These are phyloP conservation scores for Coccyzus lansbergi DNA, from an alignment of 2,797 vertebrate species.

Conservation along the genomic window DNA sequence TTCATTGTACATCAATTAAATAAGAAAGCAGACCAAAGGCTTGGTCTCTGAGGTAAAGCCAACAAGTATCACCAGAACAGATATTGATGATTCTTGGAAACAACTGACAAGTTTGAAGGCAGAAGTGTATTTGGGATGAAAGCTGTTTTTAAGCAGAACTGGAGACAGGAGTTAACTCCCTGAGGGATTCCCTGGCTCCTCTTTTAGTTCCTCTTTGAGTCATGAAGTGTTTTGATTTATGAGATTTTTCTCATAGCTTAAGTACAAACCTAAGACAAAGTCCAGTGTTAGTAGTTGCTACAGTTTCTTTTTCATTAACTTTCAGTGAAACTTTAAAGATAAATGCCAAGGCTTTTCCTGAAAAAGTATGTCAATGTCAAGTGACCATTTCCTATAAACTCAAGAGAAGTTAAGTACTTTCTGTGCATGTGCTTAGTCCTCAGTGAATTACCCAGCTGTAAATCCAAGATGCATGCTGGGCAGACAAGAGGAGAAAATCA, in stretches of 20 bases:
- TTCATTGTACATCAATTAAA: neutral
- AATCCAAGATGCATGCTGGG: neutral
- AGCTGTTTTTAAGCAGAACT: neutral
- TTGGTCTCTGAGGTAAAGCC: neutral
- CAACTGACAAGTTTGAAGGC: neutral
- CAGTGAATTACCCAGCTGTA: neutral
- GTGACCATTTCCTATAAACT: neutral
- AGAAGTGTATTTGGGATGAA: neutral
- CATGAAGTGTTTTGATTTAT: neutral
- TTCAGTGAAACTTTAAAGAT: neutral
- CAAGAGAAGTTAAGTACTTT: neutral
- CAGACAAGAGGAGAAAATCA: neutral
- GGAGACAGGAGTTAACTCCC: neutral
- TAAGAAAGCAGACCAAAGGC: neutral
- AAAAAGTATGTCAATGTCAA: neutral
- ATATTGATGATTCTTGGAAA: neutral
- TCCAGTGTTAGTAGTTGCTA: neutral
- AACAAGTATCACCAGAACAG: neutral
- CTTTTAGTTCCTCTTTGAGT: neutral
- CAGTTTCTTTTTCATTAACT: neutral
- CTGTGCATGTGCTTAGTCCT: neutral
- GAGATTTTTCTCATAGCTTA: neutral
- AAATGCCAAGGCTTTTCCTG: neutral
- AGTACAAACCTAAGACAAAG: slow-evolving; percentile 14
- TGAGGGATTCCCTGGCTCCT: neutral